These are phyloP conservation scores for Micronisus gabar DNA, from an alignment of 2,113 vertebrate species.

Conservation along the genomic window DNA sequence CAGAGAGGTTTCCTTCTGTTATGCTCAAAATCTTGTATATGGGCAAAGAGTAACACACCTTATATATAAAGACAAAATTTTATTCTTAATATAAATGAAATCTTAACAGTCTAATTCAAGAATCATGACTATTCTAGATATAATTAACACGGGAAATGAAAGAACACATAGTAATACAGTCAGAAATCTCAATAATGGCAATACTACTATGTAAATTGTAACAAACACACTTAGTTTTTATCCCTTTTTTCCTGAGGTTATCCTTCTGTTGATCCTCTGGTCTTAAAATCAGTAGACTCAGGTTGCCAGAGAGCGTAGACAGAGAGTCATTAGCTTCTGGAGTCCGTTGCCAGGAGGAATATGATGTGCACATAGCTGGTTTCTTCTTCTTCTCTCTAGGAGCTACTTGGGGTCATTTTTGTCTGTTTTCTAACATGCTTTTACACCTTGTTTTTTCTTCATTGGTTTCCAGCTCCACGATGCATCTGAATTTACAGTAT, in stretches of 20 bases:
- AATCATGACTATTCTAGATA: neutral
- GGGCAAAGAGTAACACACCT: neutral
- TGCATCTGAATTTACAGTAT: neutral
- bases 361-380: neutral
- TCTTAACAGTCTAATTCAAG: neutral
- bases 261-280: neutral
- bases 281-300: neutral
- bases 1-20: neutral
- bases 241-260: neutral
- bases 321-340: neutral
- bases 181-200: neutral
- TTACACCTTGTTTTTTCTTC: neutral
- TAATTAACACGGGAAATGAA: neutral
- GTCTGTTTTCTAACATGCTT: neutral
- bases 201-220: neutral
- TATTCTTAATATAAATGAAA: neutral
- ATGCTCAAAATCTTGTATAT: neutral
- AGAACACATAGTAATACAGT: neutral
- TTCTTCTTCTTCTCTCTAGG: neutral
- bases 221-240: neutral
- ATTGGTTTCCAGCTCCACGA: neutral
- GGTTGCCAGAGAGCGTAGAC: neutral
- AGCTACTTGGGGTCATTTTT: neutral
- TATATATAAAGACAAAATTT: neutral
- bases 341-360: neutral